These are phyloP conservation scores for Silurus meridionalis DNA, from an alignment of 2,113 vertebrate species.

Conservation along the genomic window DNA sequence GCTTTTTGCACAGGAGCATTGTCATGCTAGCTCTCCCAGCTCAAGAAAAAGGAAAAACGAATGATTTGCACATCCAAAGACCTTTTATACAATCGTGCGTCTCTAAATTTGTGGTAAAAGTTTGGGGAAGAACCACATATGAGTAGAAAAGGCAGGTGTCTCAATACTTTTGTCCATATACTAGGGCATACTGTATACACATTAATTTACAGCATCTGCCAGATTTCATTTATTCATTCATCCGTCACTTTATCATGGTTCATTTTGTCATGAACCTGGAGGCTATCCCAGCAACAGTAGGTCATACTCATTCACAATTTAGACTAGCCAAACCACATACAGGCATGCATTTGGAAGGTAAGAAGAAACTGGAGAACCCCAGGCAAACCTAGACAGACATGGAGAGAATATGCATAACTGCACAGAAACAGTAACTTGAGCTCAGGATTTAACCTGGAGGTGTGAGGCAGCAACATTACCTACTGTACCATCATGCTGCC, in stretches of 20 bases:
- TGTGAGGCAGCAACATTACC: background rate
- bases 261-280: background rate
- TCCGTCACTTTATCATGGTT: background rate
- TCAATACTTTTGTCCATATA: too few relatives aligned
- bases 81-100: too few relatives aligned
- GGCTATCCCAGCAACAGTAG: background rate
- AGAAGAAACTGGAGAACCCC: background rate
- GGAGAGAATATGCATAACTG: background rate
- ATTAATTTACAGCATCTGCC: background rate
- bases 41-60: too few relatives aligned
- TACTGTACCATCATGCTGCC: background rate
- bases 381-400: conserved; percentile 7
- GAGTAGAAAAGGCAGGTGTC: too few relatives aligned
- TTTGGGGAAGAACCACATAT: too few relatives aligned
- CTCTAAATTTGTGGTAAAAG: too few relatives aligned
- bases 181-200: background rate
- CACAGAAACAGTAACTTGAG: conserved; percentile 18
- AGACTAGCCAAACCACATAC: background rate
- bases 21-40: too few relatives aligned
- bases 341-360: background rate
- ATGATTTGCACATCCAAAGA: too few relatives aligned
- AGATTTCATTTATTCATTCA: background rate
- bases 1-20: too few relatives aligned
- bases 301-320: conserved; percentile 1
- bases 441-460: background rate